Percentiles rank a stretch among this genome's conserved stretches.
Conservation (phyloP, 2,888 invertebrate species). For the Lasioglossum leucozonium region DNA sequence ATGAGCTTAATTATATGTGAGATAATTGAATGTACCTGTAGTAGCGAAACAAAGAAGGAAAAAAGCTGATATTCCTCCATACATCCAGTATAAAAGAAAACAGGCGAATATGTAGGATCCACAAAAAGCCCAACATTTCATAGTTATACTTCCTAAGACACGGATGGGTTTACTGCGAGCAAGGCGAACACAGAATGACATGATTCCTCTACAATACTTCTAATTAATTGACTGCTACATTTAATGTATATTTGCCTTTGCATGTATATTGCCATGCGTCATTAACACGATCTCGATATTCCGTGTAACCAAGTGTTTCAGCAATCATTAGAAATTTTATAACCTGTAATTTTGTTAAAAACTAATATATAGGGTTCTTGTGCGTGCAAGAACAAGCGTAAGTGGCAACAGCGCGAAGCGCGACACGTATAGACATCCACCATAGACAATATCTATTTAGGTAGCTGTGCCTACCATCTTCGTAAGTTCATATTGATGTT, state of each 20-base stretch:
- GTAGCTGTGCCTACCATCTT: too few relatives aligned
- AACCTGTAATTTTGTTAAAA: conserved; percentile 40
- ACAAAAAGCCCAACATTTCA: conserved; percentile 92
- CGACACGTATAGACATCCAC: too few relatives aligned
- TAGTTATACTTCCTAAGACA: conserved; percentile 86
- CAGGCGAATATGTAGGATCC: conserved; percentile 90
- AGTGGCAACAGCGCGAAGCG: too few relatives aligned
- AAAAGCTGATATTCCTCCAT: conserved; percentile 91
- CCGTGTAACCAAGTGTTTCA: conserved; percentile 19
- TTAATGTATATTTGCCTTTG: conserved; percentile 14
- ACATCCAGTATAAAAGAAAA: conserved; percentile 92
- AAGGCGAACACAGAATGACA: conserved; percentile 78
- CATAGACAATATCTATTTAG: too few relatives aligned
- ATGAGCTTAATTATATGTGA: background rate
- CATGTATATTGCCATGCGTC: background rate
- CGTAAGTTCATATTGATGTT: too few relatives aligned
- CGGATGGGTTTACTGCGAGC: conserved; percentile 83
- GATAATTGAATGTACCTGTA: conserved; percentile 85
- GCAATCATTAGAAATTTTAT: conserved; percentile 22
- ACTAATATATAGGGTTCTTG: background rate
- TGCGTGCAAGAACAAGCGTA: background rate
- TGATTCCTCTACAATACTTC: conserved; percentile 49
- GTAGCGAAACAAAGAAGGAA: conserved; percentile 89
- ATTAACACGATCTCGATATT: conserved; percentile 10
- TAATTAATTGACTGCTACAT: conserved; percentile 28